Base-by-base conservation (phyloP, 1,140 invertebrate genomes). In the Xylocopa sonorina region DNA sequence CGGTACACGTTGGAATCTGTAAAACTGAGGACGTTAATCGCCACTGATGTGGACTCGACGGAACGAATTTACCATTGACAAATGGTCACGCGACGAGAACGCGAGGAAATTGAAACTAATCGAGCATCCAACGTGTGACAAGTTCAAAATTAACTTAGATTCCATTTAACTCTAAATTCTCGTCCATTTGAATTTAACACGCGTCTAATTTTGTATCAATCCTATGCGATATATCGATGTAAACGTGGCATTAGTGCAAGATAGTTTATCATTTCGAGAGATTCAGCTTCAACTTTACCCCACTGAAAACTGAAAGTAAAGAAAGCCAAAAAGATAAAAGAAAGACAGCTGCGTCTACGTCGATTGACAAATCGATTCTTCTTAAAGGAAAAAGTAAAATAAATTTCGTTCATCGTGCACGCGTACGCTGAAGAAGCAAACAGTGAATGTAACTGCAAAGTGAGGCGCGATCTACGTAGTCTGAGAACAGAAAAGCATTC, bases 391-490 rank as follows among this genome's bases (percentile, higher is more conserved):
- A 43, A 9, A 67, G 64, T 50, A 60, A 18, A 12, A 29, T 29
- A n/a, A n/a, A 9, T 32, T 24, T 38, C 12, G 46, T 7, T 27
- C 16, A 41, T 57, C 68, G 76, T 78, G 76, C 76, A 62, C 57
- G 43, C 43, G 14, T 69, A 48, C 64, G n/a, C 16, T 16, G 16
- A 50, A 50, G 18, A 75, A 69, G 66, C 67, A 48, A 60, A 66
- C 24, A 76, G 68, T 3, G 41, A 48, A 51, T 69, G 53, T 21
- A 71, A 71, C 38, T 14, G 53, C 48, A 64, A 68, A 72, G 62
- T 48, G n/a, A 66, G 78, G 76, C 76, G 60, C 68, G 69, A 43
- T 73, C 68, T 74, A 80, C 69, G 38, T n/a, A 68, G 27, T 14
- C 43, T 34, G 34, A 46, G 58, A 41, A 55, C 57, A 64, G 18